Evolutionary conservation across 2,888 invertebrate species (phyloP).

Genomic region (Drosophila formosana): DNA sequence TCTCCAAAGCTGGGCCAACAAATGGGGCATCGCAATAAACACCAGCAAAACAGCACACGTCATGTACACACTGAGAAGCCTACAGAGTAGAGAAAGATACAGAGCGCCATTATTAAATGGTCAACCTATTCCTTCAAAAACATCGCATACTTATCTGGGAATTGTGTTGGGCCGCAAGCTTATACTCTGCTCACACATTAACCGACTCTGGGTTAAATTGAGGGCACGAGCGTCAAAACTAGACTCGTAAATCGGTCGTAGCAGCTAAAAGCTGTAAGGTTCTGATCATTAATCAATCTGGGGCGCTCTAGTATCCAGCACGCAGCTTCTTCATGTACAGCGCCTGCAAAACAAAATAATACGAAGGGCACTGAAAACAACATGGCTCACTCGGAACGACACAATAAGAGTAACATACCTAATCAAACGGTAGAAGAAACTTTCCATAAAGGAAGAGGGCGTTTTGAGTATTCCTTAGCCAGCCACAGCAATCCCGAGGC

Average conservation of each 20-base stretch:
- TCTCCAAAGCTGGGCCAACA: background rate
- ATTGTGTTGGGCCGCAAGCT: background rate
- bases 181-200: background rate
- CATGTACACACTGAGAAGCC: background rate
- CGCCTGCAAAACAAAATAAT: slow-evolving; percentile 3
- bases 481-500: slow-evolving; percentile 7
- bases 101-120: background rate
- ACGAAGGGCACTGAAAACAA: background rate
- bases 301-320: background rate
- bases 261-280: background rate
- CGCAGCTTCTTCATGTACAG: background rate
- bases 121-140: background rate
- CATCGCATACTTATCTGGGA: background rate
- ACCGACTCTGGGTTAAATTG: background rate
- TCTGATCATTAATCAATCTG: background rate
- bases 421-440: background rate
- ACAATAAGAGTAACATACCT: background rate
- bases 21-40: background rate
- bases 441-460: background rate
- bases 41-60: background rate
- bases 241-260: background rate
- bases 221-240: background rate
- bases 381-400: background rate
- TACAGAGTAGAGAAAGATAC: background rate
- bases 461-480: background rate